Conservation (phyloP, 92 coral and sea anemone species). For the Galaxea fascicularis region DNA sequence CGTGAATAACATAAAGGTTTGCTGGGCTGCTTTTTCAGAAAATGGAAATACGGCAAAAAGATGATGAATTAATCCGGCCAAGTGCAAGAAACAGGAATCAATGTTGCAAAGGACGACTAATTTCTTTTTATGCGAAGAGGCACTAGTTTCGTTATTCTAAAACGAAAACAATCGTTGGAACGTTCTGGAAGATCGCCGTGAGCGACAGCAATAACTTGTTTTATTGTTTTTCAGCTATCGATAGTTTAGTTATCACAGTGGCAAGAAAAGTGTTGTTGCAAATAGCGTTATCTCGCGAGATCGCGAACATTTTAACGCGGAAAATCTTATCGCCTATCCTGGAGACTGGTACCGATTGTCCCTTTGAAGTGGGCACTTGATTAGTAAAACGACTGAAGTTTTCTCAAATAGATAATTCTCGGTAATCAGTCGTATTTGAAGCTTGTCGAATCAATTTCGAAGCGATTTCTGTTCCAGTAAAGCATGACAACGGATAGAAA, state of each 20-base stretch:
- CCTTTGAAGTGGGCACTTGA: background rate
- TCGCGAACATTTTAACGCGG: constrained; percentile 13
- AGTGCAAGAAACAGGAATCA: too few species aligned
- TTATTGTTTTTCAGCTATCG: background rate
- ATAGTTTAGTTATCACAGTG: background rate
- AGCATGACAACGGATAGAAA: background rate
- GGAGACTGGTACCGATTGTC: constrained; percentile 51
- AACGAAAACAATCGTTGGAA: background rate
- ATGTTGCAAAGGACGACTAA: too few species aligned
- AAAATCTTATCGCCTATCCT: background rate
- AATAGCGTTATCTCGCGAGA: constrained; percentile 14
- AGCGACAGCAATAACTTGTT: background rate
- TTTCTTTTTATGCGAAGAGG: too few species aligned
- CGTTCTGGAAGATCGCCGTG: background rate
- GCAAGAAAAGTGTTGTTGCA: background rate
- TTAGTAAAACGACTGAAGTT: background rate
- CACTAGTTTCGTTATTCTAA: too few species aligned
- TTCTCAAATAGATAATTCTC: background rate
- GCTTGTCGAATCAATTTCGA: background rate
- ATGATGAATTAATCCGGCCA: too few species aligned
- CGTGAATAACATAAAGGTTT: too few species aligned
- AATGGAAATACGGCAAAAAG: too few species aligned
- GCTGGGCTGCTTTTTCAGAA: too few species aligned
- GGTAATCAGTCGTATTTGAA: background rate
- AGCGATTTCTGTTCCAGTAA: background rate